phyloP scores from a whole-genome alignment of 2,797 vertebrate genomes.

The Tauraco hartlaubi region DNA sequence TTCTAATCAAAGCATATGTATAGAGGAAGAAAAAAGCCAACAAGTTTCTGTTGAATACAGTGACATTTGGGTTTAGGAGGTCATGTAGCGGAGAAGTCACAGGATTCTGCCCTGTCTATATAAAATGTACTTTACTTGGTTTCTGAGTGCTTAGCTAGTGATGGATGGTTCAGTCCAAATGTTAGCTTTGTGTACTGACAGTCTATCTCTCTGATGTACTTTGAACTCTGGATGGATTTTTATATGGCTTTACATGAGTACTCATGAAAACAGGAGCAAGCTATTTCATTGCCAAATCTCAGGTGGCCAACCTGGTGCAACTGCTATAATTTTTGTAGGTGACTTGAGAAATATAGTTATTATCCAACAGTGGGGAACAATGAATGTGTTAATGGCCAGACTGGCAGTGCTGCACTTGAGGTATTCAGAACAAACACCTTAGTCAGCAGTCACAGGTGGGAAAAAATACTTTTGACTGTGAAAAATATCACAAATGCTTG shows the following conservation, averaged over 20 bases:
- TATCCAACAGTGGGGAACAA: slow-evolving; percentile 8
- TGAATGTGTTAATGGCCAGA: slow-evolving; percentile 32
- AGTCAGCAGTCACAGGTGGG: slow-evolving; percentile 36
- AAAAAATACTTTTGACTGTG: slow-evolving; percentile 22
- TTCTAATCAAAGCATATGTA: background rate
- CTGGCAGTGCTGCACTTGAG: background rate
- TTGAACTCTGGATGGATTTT: slow-evolving; percentile 58
- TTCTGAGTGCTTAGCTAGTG: slow-evolving; percentile 21
- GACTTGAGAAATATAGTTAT: slow-evolving; percentile 43
- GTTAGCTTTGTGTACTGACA: slow-evolving; percentile 29
- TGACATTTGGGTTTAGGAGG: background rate
- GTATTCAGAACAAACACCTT: slow-evolving; percentile 18
- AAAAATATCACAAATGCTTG: background rate
- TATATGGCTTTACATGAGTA: slow-evolving; percentile 27
- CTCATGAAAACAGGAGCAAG: slow-evolving; percentile 14
- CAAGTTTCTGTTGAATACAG: background rate
- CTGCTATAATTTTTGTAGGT: slow-evolving; percentile 53
- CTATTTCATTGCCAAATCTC: slow-evolving; percentile 27
- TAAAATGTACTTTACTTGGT: slow-evolving; percentile 6
- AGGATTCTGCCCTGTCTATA: background rate
- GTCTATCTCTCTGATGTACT: slow-evolving; percentile 22
- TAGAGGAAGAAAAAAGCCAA: background rate
- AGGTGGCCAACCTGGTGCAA: slow-evolving; percentile 24
- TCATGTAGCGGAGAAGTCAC: background rate
- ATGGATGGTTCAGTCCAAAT: slow-evolving; percentile 22